phyloP scores from a whole-genome alignment of 1,140 invertebrate genomes.

The Zaprionus nigranus region DNA sequence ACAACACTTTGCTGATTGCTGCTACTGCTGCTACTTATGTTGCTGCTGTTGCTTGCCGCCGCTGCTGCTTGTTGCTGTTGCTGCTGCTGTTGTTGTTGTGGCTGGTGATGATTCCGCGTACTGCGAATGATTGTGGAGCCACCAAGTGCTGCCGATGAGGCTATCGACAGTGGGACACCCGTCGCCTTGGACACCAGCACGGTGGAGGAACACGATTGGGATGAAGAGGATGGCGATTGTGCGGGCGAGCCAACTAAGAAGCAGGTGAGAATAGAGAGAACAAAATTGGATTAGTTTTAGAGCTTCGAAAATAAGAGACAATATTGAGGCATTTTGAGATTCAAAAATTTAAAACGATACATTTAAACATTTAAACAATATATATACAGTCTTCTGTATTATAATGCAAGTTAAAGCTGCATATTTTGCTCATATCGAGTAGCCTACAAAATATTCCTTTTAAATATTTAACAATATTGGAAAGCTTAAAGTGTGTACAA shows the following conservation, averaged over 20 bases:
- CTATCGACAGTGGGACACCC: conserved; percentile 73
- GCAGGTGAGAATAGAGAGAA: not conserved
- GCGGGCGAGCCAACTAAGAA: conserved; percentile 68
- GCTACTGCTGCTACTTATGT: conserved; percentile 14
- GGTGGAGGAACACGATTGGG: conserved; percentile 80
- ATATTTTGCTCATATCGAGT: no score
- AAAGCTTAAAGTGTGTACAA: no score
- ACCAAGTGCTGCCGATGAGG: conserved; percentile 72
- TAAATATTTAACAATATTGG: no score
- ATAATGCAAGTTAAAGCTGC: no score
- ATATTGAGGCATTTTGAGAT: not conserved
- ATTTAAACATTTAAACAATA: no score
- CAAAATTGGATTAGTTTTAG: not conserved
- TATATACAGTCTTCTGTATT: no score
- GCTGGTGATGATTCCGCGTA: conserved; percentile 73
- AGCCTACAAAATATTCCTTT: no score
- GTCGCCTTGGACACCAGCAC: conserved; percentile 78
- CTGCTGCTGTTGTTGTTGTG: conserved; percentile 45
- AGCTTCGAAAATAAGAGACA: not conserved
- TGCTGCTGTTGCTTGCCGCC: conserved; percentile 46
- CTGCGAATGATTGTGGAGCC: conserved; percentile 79
- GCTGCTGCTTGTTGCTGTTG: conserved; percentile 42
- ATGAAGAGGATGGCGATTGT: conserved; percentile 79
- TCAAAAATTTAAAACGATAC: no score
- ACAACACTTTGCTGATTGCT: conserved; percentile 47